Conservation (phyloP, 2,888 invertebrate genomes). For the Sympetrum striolatum region DNA sequence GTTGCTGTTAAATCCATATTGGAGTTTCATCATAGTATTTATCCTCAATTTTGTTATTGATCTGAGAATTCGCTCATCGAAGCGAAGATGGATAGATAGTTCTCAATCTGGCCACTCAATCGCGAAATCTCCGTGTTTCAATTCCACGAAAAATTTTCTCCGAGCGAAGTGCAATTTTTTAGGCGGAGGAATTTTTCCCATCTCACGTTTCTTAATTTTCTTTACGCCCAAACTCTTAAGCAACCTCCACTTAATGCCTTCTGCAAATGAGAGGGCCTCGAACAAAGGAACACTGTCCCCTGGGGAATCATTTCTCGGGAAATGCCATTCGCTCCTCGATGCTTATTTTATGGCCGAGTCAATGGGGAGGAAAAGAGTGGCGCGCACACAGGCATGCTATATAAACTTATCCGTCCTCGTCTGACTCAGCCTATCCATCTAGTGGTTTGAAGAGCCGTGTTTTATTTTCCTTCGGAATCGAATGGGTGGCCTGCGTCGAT, state of each 20-base stretch:
- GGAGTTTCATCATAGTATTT: too few relatives aligned
- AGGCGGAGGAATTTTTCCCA: background rate
- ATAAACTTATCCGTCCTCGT: background rate
- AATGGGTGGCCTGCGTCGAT: background rate
- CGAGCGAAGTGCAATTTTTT: too few relatives aligned
- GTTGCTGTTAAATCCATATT: too few relatives aligned
- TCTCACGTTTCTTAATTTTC: background rate
- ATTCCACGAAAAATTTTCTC: too few relatives aligned
- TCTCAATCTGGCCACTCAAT: too few relatives aligned
- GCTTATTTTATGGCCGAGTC: background rate
- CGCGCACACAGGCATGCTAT: background rate
- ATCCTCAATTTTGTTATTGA: too few relatives aligned
- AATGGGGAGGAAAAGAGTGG: background rate
- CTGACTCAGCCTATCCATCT: background rate
- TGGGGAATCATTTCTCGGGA: background rate
- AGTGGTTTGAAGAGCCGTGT: background rate
- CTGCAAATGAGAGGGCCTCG: background rate
- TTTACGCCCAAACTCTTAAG: background rate
- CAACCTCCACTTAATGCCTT: background rate
- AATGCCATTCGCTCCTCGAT: background rate
- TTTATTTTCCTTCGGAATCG: background rate
- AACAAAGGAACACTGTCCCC: background rate
- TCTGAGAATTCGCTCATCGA: too few relatives aligned
- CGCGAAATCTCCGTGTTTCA: too few relatives aligned
- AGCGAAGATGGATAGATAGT: too few relatives aligned